These are phyloP conservation scores for Drosophila paramelanica DNA, from an alignment of 2,888 invertebrate species.

Conservation along the genomic window DNA sequence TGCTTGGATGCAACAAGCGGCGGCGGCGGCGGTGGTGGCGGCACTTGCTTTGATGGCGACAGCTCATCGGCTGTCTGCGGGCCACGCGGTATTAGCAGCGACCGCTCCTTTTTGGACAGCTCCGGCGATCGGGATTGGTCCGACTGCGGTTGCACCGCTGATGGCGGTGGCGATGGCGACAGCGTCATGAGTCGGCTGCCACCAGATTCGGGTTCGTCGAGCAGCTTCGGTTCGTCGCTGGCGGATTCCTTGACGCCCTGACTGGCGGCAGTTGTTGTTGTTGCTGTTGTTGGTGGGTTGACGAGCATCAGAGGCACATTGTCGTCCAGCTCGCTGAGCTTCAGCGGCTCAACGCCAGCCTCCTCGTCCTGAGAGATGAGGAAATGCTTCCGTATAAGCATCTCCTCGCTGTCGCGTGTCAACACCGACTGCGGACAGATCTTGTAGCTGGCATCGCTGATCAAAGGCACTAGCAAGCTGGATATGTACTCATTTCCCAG, in stretches of 20 bases:
- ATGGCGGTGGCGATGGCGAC: constrained; percentile 1
- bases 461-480: constrained; percentile 72
- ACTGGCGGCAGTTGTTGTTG: background rate
- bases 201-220: background rate
- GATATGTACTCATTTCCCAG: constrained; percentile 75
- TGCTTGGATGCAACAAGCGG: constrained; percentile 13
- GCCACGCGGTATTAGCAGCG: constrained; percentile 39
- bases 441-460: constrained; percentile 62
- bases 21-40: background rate
- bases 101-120: constrained; percentile 23
- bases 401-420: constrained; percentile 73
- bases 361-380: constrained; percentile 67
- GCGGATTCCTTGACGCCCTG: background rate
- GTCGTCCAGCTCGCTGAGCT: constrained; percentile 63
- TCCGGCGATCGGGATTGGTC: background rate
- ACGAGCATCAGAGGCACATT: constrained; percentile 52
- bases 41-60: background rate
- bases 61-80: background rate
- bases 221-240: constrained; percentile 2
- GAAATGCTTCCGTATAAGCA: constrained; percentile 81
- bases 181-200: background rate
- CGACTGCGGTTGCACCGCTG: background rate
- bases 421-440: constrained; percentile 73
- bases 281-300: constrained; percentile 15
- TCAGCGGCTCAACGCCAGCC: constrained; percentile 54